Base-by-base conservation (phyloP, 2,888 invertebrate species). In the Gibbula magus region DNA sequence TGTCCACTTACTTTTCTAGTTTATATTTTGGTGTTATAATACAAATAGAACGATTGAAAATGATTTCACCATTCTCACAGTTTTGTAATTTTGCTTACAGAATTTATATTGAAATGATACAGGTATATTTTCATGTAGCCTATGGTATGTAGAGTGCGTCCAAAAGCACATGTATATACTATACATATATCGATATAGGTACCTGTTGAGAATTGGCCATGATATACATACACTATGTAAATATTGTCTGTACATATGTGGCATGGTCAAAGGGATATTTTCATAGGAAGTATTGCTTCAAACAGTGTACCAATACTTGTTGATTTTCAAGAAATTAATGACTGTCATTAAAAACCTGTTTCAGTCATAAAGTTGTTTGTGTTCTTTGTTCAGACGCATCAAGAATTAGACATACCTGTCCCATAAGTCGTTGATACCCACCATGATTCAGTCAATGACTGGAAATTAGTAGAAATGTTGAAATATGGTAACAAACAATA, bases 291-390 rank as follows among this genome's bases (percentile, higher is more conserved):
- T 35, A 70, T 70, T 70, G 35, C 61, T 61, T 45, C 45, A 45
- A 29, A 61, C 70, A 70, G 70, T 70, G 70, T 35, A 70, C 35
- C 70, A 70, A 39, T 70, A 29, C 29, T 70, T 70, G 70, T 70
- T 70, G 70, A 70, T 70, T 70, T 70, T 70, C 35, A 70, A 70
- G 29, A 70, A 70, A n/a, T 70, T 70, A 70, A 70, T 70, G 70
- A 20, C 70, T 39, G 39, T 39, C 67, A 67, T 67, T 70, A 39
- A 70, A 70, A 45, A 45, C 45, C 35, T 32, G 18, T 32, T 70
- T 70, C 70, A 70, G 39, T 70, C 39, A 4, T n/a, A 39, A 20
- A 32, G n/a, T 22, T 35, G 3, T 70, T n/a, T 70, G 18, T 70
- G 32, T 70, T 70, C 10, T 70, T 25, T 18, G 13, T 70, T 35